These are phyloP conservation scores for Parelbella ahira DNA, from an alignment of 2,888 invertebrate species.

Conservation along the genomic window DNA sequence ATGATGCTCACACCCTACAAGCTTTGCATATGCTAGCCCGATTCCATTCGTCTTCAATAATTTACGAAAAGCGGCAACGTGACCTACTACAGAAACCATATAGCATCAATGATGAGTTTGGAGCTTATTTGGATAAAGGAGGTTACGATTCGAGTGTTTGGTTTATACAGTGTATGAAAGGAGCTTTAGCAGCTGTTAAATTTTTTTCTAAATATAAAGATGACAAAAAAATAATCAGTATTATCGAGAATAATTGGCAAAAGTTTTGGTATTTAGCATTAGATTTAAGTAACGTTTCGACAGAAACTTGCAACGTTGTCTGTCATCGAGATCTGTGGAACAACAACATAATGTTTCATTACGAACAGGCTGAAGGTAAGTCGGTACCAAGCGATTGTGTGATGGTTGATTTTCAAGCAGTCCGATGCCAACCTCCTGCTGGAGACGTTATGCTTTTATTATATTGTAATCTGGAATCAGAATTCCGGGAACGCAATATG, in stretches of 20 bases:
- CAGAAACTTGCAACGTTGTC: slow-evolving; percentile 69
- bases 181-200: slow-evolving; percentile 54
- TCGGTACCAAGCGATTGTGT: slow-evolving; percentile 77
- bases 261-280: slow-evolving; percentile 52
- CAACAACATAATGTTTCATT: slow-evolving; percentile 82
- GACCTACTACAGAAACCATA: slow-evolving; percentile 43
- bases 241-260: slow-evolving; percentile 50
- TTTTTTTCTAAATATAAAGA: slow-evolving; percentile 51
- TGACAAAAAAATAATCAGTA: slow-evolving; percentile 34
- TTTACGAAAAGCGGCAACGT: slow-evolving; percentile 67
- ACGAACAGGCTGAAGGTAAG: slow-evolving; percentile 38
- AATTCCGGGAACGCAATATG: slow-evolving; percentile 72
- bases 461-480: slow-evolving; percentile 72
- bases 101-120: slow-evolving; percentile 50
- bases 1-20: slow-evolving; percentile 64
- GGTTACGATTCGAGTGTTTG: slow-evolving; percentile 53
- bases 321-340: slow-evolving; percentile 84
- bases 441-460: slow-evolving; percentile 82
- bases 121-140: slow-evolving; percentile 41
- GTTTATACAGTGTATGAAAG: slow-evolving; percentile 60
- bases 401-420: slow-evolving; percentile 85
- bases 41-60: slow-evolving; percentile 76
- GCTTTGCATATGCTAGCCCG: slow-evolving; percentile 68
- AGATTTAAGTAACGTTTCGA: slow-evolving; percentile 44
- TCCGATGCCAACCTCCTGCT: slow-evolving; percentile 83